These are phyloP conservation scores for Balearica regulorum DNA, from an alignment of 2,797 vertebrate genomes.

Conservation along the genomic window DNA sequence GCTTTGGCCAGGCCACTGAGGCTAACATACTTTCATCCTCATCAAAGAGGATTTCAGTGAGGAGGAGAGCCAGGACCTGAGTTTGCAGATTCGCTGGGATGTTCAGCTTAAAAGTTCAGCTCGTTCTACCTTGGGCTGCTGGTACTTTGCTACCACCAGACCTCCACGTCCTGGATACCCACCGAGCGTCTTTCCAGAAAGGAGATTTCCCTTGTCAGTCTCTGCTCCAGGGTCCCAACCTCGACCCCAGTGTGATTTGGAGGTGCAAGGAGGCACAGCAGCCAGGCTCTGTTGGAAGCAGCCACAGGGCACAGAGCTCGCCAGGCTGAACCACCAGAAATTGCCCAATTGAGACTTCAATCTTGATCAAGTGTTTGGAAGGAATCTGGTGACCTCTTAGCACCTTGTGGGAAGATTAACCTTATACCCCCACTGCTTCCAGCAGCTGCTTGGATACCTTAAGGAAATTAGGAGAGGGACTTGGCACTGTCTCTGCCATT, in stretches of 20 bases:
- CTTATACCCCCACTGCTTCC: neutral
- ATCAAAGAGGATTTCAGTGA: neutral
- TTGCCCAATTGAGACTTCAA: neutral
- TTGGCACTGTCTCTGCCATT: neutral
- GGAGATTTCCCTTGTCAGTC: neutral
- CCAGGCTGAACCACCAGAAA: neutral
- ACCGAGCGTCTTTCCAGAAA: neutral
- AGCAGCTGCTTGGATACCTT: conserved; percentile 33
- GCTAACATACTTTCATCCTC: neutral
- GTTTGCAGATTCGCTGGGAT: neutral
- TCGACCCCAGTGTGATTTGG: neutral
- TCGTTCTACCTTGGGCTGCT: neutral
- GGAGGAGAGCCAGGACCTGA: neutral
- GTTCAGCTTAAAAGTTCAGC: neutral
- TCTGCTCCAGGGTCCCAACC: neutral
- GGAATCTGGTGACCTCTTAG: conserved; percentile 26
- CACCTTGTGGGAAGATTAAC: conserved; percentile 45
- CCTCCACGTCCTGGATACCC: neutral
- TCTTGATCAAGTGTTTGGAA: conserved; percentile 5
- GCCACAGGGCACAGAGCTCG: neutral
- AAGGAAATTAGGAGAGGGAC: neutral
- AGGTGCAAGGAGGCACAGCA: neutral
- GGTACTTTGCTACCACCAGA: neutral
- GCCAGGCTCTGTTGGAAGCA: neutral
- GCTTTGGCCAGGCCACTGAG: neutral